Evolutionary conservation across 2,888 invertebrate genomes (phyloP).

Genomic region (Phanerotoma sp.): DNA sequence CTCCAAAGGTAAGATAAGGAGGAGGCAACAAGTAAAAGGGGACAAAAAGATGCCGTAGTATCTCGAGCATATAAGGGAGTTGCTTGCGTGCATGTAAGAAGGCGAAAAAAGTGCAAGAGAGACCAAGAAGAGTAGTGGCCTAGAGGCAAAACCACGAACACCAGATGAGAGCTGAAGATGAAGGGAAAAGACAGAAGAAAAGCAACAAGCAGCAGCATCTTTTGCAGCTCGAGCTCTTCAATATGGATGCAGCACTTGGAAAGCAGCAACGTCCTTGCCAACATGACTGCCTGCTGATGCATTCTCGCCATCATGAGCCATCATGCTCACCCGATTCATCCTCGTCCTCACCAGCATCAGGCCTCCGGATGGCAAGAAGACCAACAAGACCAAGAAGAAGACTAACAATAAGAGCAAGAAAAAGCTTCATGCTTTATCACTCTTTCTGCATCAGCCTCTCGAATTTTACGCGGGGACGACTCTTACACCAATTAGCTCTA

Average conservation of each 20-base stretch:
- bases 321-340: too few species aligned
- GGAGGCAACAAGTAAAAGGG: neutral
- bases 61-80: slow-evolving; percentile 24
- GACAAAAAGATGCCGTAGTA: slow-evolving; percentile 10
- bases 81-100: slow-evolving; percentile 15
- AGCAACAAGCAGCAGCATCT: too few species aligned
- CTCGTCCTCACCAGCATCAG: too few species aligned
- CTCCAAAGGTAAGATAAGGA: slow-evolving; percentile 14
- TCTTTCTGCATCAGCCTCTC: neutral
- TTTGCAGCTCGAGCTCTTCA: too few species aligned
- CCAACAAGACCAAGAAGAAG: too few species aligned
- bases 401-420: too few species aligned
- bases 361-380: too few species aligned
- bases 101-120: neutral
- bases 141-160: slow-evolving; percentile 9
- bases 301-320: too few species aligned
- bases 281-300: neutral
- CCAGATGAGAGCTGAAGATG: slow-evolving; percentile 3
- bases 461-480: slow-evolving; percentile 13
- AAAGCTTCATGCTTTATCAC: slow-evolving; percentile 4
- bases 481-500: slow-evolving; percentile 12
- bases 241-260: neutral
- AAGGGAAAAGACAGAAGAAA: neutral
- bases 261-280: slow-evolving; percentile 2
- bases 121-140: slow-evolving; percentile 6